These are phyloP conservation scores for Peromyscus attwateri DNA, from an alignment of 2,797 vertebrate genomes.

Conservation along the genomic window DNA sequence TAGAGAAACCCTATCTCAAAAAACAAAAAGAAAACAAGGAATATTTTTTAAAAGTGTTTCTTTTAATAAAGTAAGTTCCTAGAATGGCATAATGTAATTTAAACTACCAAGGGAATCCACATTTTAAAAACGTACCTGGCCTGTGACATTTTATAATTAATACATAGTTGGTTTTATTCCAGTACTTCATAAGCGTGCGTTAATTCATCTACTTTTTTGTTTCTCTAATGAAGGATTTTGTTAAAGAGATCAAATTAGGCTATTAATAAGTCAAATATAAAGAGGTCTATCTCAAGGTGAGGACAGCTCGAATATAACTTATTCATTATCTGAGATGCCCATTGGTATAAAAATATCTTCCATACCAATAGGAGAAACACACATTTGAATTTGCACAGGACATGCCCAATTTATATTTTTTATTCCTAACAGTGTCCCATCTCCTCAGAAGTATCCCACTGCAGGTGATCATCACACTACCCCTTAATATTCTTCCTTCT, in stretches of 20 bases:
- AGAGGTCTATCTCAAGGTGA: not conserved
- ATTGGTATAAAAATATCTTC: not conserved
- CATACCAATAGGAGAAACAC: not conserved
- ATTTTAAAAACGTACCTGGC: not conserved
- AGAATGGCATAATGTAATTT: not conserved
- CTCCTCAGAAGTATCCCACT: not conserved
- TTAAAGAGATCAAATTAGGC: not conserved
- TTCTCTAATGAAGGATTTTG: conserved; percentile 5
- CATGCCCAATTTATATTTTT: not conserved
- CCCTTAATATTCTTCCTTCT: not conserved
- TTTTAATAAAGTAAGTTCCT: not conserved
- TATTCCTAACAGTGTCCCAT: not conserved
- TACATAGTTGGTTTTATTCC: not conserved
- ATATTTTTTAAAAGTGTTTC: not conserved
- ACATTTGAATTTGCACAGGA: not conserved
- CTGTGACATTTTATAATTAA: not conserved
- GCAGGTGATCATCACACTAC: not conserved
- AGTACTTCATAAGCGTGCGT: not conserved
- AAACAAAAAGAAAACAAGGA: not conserved
- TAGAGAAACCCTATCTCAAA: not conserved
- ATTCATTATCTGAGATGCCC: not conserved
- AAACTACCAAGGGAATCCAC: not conserved
- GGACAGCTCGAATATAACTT: not conserved
- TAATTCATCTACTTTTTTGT: not conserved
- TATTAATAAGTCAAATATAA: not conserved